A percentile compares a stretch with the other conserved stretches of the same genome.
Evolutionary conservation across 2,888 invertebrate species (phyloP).

Genomic region (Nasonovia ribisnigri): DNA sequence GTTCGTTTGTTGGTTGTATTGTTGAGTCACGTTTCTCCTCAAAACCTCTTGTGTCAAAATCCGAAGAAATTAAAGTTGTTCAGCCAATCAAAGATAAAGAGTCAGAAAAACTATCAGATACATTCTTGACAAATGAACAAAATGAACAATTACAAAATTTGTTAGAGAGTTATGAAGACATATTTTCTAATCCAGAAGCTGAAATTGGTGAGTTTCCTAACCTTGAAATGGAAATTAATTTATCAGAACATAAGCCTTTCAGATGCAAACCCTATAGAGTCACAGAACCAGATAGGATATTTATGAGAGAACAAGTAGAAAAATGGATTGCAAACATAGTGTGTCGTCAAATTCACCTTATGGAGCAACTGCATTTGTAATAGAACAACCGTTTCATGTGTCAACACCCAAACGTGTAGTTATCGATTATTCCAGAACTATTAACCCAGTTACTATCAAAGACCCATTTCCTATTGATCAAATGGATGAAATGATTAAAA

Average conservation of each 20-base stretch:
- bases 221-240: conserved; percentile 22
- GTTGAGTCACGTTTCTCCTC: not conserved
- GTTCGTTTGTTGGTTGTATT: not conserved
- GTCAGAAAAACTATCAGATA: not conserved
- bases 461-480: conserved; percentile 22
- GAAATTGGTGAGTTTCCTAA: conserved; percentile 33
- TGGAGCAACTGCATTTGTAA: conserved; percentile 17
- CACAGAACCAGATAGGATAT: not conserved
- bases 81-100: too few relatives aligned
- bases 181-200: not conserved
- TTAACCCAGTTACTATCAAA: conserved; percentile 23
- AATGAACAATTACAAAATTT: not conserved
- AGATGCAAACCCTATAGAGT: conserved; percentile 5
- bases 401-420: conserved; percentile 30
- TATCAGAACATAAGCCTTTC: not conserved
- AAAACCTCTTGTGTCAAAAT: too few relatives aligned
- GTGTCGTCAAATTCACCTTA: not conserved
- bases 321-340: not conserved
- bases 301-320: conserved; percentile 19
- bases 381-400: conserved; percentile 16
- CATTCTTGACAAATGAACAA: not conserved
- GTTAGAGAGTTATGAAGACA: not conserved
- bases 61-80: too few relatives aligned
- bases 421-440: conserved; percentile 5
- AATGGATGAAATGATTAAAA: conserved; percentile 25